Evolutionary conservation across 2,113 vertebrate genomes (phyloP).

Genomic region (Corythoichthys haematopterus): DNA sequence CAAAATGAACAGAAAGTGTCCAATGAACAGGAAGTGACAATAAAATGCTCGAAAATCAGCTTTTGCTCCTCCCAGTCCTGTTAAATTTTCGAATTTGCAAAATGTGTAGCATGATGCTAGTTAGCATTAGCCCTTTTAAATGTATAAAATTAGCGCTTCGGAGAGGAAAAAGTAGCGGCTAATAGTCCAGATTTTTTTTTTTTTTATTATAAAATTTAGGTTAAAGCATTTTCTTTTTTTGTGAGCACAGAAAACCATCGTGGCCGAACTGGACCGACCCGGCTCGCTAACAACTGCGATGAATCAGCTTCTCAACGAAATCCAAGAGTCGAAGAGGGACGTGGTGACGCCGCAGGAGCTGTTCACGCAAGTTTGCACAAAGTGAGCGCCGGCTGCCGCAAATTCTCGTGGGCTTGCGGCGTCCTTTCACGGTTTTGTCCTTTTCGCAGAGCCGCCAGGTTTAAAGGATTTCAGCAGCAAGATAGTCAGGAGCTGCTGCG

Average conservation of each 20-base stretch:
- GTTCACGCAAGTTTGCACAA: slow-evolving; percentile 97
- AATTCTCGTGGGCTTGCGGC: not conserved
- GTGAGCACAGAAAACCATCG: slow-evolving; percentile 74
- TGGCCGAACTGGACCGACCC: slow-evolving; percentile 78
- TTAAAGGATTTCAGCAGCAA: slow-evolving; percentile 97
- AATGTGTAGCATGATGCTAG: too few relatives aligned
- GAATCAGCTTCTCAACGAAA: slow-evolving; percentile 86
- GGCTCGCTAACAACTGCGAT: slow-evolving; percentile 88
- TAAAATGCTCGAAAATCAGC: too few relatives aligned
- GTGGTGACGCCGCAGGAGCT: slow-evolving; percentile 86
- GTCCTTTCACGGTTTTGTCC: not conserved
- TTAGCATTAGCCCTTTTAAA: too few relatives aligned
- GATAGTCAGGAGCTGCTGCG: slow-evolving; percentile 96
- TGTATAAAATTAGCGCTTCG: too few relatives aligned
- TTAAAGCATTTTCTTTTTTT: not conserved
- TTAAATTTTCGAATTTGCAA: too few relatives aligned
- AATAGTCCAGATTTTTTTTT: too few relatives aligned
- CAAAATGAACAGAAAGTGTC: too few relatives aligned
- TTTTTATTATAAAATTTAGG: too few relatives aligned
- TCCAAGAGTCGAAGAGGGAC: slow-evolving; percentile 83
- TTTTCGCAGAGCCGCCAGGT: slow-evolving; percentile 80
- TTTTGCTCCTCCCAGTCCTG: too few relatives aligned
- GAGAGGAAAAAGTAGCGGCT: too few relatives aligned
- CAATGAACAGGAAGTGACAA: too few relatives aligned
- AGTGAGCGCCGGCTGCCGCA: slow-evolving; percentile 72